phyloP scores from a whole-genome alignment of 2,113 vertebrate genomes.

The Phrynosoma blainvillii region DNA sequence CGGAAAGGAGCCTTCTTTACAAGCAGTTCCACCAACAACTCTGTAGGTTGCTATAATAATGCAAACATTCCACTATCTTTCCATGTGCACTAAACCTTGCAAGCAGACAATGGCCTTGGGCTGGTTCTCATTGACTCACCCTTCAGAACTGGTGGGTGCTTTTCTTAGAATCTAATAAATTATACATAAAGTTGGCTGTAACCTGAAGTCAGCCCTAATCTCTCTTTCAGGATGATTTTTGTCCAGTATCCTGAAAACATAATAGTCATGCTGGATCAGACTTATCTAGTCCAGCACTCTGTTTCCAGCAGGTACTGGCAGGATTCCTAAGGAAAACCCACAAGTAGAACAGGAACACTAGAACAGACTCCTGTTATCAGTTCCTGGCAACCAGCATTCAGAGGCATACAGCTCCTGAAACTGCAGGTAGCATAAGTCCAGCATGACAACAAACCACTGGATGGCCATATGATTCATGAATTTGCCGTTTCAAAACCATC shows the following conservation, averaged over 20 bases:
- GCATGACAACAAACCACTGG: not conserved
- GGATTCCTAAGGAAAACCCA: not conserved
- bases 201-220: constrained; percentile 32
- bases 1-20: not conserved
- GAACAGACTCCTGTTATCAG: not conserved
- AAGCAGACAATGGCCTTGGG: not conserved
- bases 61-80: not conserved
- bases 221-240: constrained; percentile 46
- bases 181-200: constrained; percentile 44
- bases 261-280: not conserved
- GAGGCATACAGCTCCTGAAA: not conserved
- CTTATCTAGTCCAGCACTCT: not conserved
- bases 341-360: not conserved
- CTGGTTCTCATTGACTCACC: not conserved
- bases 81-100: constrained; percentile 13
- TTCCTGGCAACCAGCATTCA: not conserved
- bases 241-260: constrained; percentile 25
- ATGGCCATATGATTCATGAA: no score
- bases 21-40: not conserved
- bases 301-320: not conserved
- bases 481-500: not conserved
- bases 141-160: not conserved
- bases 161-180: constrained; percentile 47
- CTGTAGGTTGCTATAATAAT: not conserved
- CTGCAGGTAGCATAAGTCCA: not conserved